phyloP scores from a whole-genome alignment of 2,888 invertebrate species.

The Penaeus monodon region DNA sequence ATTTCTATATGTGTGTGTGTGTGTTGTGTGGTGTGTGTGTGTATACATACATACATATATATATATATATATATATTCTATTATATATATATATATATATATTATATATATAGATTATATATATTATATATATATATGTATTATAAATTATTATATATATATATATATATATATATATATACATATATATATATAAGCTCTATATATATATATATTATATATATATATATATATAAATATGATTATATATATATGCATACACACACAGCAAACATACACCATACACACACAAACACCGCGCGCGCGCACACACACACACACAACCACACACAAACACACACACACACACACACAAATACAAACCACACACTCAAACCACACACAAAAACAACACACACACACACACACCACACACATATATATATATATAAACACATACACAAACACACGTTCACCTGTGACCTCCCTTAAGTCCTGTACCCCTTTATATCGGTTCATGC shows the following conservation, averaged over 20 bases:
- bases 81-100: constrained; percentile 11
- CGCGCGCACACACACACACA: too few species aligned
- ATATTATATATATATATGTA: not conserved
- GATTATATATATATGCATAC: too few species aligned
- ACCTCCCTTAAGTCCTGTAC: too few species aligned
- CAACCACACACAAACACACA: not conserved
- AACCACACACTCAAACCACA: too few species aligned
- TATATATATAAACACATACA: not conserved
- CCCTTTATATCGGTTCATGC: too few species aligned
- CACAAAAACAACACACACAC: not conserved
- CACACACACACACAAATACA: not conserved
- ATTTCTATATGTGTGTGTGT: too few species aligned
- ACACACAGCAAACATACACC: not conserved
- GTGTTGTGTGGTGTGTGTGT: not conserved
- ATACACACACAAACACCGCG: not conserved
- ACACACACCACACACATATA: not conserved
- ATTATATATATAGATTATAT: not conserved
- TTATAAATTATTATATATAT: not conserved
- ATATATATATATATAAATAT: not conserved
- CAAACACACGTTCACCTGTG: too few species aligned
- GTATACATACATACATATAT: constrained; percentile 7
- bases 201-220: not conserved
- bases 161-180: not conserved
- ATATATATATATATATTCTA: constrained; percentile 6
- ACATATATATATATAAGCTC: constrained; percentile 8